Evolutionary conservation across 2,888 invertebrate genomes (phyloP).

Genomic region (Lasioglossum calceatum): DNA sequence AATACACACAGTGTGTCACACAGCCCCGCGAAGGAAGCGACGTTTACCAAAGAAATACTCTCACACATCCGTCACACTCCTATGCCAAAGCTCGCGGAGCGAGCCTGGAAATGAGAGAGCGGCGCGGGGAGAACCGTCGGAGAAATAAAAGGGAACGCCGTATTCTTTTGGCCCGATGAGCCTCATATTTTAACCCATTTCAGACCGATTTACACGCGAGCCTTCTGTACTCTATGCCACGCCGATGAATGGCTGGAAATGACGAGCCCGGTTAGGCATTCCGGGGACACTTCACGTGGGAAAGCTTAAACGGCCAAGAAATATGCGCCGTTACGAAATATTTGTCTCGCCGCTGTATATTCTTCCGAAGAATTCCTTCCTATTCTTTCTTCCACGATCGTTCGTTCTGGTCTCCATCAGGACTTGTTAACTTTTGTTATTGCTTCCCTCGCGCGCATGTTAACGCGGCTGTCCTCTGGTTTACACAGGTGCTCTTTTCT

Average conservation of each 20-base stretch:
- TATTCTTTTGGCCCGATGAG: conserved; percentile 38
- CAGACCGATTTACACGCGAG: conserved; percentile 15
- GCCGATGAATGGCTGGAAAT: conserved; percentile 12
- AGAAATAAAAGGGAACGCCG: conserved; percentile 2
- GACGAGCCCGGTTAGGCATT: neutral
- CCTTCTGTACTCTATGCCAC: neutral
- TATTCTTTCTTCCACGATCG: neutral
- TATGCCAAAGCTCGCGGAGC: neutral
- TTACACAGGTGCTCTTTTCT: neutral
- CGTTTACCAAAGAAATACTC: conserved; percentile 59
- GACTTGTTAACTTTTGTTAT: neutral
- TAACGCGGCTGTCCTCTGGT: neutral
- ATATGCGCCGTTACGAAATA: conserved; percentile 48
- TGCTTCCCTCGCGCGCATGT: neutral
- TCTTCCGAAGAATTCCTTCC: neutral
- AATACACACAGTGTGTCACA: neutral
- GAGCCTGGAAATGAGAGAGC: neutral
- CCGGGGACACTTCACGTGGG: conserved; percentile 27
- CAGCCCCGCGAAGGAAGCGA: conserved; percentile 8
- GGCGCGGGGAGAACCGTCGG: neutral
- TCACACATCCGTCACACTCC: conserved; percentile 42
- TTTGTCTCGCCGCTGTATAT: conserved; percentile 3
- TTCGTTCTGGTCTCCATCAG: neutral
- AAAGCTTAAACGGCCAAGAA: conserved; percentile 39
- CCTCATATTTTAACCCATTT: conserved; percentile 45